A percentile compares a stretch with the other conserved stretches of the same genome.
Evolutionary conservation across 2,113 vertebrate genomes (phyloP).

Genomic region (Nettapus auritus): DNA sequence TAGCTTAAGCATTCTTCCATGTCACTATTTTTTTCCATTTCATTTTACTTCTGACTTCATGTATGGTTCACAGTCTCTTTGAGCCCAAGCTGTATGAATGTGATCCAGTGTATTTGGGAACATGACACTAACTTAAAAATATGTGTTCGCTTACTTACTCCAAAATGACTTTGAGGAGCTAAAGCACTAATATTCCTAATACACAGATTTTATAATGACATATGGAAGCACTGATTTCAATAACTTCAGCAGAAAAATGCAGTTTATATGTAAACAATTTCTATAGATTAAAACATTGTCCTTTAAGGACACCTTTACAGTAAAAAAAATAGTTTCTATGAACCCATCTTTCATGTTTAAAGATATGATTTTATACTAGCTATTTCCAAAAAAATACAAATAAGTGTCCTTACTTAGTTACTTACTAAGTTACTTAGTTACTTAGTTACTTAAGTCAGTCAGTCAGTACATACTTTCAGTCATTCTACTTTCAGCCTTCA

Average conservation of each 20-base stretch:
- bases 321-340: background rate
- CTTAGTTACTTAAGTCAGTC: background rate
- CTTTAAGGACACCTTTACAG: background rate
- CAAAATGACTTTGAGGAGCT: background rate
- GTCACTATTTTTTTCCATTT: background rate
- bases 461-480: background rate
- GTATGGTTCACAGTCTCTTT: background rate
- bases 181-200: background rate
- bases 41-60: background rate
- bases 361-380: background rate
- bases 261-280: background rate
- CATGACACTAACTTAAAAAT: background rate
- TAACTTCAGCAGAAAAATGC: background rate
- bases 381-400: background rate
- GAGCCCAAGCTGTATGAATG: background rate
- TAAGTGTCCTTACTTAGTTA: background rate
- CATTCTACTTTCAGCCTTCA: background rate
- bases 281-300: background rate
- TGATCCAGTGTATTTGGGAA: background rate
- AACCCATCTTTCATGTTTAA: background rate
- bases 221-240: background rate
- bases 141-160: background rate
- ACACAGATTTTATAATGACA: background rate
- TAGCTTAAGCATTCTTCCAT: background rate
- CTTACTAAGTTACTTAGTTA: background rate